Evolutionary conservation across 2,113 vertebrate species (phyloP).

Genomic region (Tachuris rubrigastra): DNA sequence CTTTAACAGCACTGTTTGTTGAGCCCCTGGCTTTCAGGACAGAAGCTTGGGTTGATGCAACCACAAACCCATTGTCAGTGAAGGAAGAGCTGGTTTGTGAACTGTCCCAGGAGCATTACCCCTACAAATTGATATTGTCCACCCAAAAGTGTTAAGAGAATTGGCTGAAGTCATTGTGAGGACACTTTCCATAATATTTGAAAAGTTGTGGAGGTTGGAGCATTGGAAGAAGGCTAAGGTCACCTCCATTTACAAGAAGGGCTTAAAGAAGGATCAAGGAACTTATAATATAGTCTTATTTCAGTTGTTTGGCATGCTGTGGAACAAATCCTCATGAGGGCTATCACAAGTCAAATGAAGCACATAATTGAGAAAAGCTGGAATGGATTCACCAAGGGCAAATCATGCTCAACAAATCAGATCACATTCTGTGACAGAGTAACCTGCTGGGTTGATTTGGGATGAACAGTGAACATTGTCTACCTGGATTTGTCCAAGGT

Average conservation of each 20-base stretch:
- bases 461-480: not conserved
- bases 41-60: not conserved
- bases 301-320: not conserved
- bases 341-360: not conserved
- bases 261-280: not conserved
- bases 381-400: not conserved
- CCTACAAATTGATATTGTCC: not conserved
- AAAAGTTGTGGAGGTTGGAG: not conserved
- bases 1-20: not conserved
- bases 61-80: rapidly evolving
- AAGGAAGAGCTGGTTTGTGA: not conserved
- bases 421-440: not conserved
- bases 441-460: not conserved
- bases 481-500: not conserved
- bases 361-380: not conserved
- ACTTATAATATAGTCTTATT: not conserved
- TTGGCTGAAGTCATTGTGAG: not conserved
- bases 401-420: not conserved
- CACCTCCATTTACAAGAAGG: not conserved
- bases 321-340: not conserved
- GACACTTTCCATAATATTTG: not conserved
- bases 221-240: not conserved
- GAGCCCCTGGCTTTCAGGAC: rapidly evolving
- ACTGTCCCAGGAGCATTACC: not conserved
- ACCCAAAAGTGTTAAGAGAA: not conserved